Base-by-base conservation (phyloP, 2,888 invertebrate genomes). In the Drosophila histrio region DNA sequence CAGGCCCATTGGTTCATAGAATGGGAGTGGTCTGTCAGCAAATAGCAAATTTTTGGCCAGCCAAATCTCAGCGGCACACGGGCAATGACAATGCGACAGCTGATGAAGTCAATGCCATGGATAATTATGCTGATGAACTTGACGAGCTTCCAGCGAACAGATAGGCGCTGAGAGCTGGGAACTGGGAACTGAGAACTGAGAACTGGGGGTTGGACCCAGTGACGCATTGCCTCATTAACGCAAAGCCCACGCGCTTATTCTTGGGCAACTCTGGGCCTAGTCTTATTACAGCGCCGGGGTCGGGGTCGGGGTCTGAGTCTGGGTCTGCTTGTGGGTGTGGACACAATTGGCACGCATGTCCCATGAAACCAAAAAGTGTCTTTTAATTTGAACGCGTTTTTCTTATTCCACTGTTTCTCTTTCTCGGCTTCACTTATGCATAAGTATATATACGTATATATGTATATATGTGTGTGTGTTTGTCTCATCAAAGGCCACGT, bases 141-240 rank as follows among this genome's bases (percentile, higher is more conserved):
- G 88, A 82, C 77, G 60, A 59, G 73, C 60, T 28, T 19, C 26
- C 28, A 26, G 63, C 46, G 38, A 15, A 21, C 28, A 22, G 24
- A 21, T 21, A 6, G 13, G 24, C 8, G 8, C 24, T 11, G 26
- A 9, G 28, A 19, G 5, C 24, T 11, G 34, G n/a, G 38, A 9
- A 17, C 19, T 41, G 30, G 15, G 26, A 28, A 28, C 21, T 50
- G 24, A 9, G 22, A 46, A 11, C 49, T 49, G 34, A 2, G 19
- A 7, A 28, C 24, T 47, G 30, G 13, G 26, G 28, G 57, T 53
- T 44, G 86, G 38, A 62, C 57, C 60, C 77, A 79, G 87, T 82
- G 88, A 87, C 83, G 86, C 88, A 82, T 82, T 82, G 82, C 82
- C 86, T 82, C 82, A 82, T 82, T 82, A 82, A 85, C 86, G 83